Percentiles rank a stretch among this genome's conserved stretches.
phyloP scores from a whole-genome alignment of 2,797 vertebrate species.

The Momotus momota region DNA sequence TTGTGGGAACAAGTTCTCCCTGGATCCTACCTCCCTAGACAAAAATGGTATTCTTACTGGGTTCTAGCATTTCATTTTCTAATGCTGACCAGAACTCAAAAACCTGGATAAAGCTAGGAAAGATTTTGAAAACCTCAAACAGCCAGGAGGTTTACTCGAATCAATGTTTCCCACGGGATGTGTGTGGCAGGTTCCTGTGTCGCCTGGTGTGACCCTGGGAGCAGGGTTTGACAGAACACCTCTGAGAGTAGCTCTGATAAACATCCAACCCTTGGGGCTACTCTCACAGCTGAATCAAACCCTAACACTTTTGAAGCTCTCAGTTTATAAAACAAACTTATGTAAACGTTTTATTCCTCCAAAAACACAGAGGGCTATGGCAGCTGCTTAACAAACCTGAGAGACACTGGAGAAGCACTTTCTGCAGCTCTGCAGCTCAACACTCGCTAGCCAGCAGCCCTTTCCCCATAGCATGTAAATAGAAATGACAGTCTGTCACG shows the following conservation, averaged over 20 bases:
- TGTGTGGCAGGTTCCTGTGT: fast-evolving
- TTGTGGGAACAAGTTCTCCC: not conserved
- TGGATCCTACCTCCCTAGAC: not conserved
- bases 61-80: not conserved
- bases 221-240: not conserved
- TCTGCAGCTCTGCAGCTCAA: fast-evolving
- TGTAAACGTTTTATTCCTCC: not conserved
- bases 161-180: fast-evolving
- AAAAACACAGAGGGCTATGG: not conserved
- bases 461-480: not conserved
- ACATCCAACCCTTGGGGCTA: not conserved
- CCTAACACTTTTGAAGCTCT: not conserved
- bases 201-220: not conserved
- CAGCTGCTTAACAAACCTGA: not conserved
- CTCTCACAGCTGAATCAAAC: not conserved
- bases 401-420: not conserved
- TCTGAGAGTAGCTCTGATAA: fast-evolving
- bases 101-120: not conserved
- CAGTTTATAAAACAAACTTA: not conserved
- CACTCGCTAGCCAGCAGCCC: fast-evolving
- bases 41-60: not conserved
- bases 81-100: not conserved
- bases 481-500: not conserved
- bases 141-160: not conserved
- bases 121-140: not conserved